phyloP scores from a whole-genome alignment of 2,113 vertebrate genomes.

The Danionella cerebrum region DNA sequence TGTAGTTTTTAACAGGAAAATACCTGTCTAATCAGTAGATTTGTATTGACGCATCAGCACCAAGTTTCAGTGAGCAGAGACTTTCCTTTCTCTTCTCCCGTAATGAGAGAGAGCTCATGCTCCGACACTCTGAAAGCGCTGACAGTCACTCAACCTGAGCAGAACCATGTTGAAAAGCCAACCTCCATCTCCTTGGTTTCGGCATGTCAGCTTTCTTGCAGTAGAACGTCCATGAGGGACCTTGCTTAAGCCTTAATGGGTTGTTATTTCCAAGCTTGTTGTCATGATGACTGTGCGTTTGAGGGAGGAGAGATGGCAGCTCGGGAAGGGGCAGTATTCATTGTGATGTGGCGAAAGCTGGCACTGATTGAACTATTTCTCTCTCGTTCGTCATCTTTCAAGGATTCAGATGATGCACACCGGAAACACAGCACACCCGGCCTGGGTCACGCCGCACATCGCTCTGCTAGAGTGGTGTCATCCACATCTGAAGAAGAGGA shows the following conservation, averaged over 20 bases:
- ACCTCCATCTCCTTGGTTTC: neutral
- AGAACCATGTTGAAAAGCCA: conserved; percentile 1
- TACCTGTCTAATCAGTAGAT: neutral
- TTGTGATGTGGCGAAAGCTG: conserved; percentile 8
- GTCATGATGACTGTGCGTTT: neutral
- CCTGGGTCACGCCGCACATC: conserved; percentile 57
- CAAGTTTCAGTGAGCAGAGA: neutral
- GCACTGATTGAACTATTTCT: neutral
- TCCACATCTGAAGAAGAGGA: conserved; percentile 97
- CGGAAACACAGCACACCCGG: conserved; percentile 64
- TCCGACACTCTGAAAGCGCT: neutral
- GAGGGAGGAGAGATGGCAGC: neutral
- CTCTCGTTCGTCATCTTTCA: neutral
- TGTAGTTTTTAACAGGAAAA: neutral
- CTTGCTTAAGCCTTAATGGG: neutral
- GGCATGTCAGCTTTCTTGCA: conserved; percentile 5
- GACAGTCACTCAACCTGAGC: neutral
- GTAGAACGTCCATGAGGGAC: neutral
- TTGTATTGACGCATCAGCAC: neutral
- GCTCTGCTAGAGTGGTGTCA: conserved; percentile 81
- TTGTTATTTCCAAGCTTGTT: conserved; percentile 6
- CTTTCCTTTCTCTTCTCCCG: neutral
- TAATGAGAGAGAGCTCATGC: conserved; percentile 4
- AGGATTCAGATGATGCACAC: conserved; percentile 79
- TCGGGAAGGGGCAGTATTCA: neutral